phyloP scores from a whole-genome alignment of 37 sponge, comb jelly and placozoan species.

The Eunapius fragilis region DNA sequence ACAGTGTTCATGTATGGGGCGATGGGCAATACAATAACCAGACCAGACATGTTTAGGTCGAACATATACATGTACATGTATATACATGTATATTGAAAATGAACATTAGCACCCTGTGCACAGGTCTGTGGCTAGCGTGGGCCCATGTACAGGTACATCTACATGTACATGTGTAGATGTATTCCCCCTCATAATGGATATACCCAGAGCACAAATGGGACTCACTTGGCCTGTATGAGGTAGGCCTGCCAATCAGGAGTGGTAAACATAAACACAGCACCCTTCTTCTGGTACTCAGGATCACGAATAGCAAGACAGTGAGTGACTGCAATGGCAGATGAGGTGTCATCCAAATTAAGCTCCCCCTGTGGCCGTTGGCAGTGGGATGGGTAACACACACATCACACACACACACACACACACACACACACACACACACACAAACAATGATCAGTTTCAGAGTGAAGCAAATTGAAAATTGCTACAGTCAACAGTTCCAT shows the following conservation, averaged over 20 bases:
- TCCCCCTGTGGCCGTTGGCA: constrained; percentile 41
- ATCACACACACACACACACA: no score
- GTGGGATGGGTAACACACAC: no score
- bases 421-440: no score
- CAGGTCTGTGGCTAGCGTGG: neutral
- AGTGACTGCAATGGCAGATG: constrained; percentile 67
- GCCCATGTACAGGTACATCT: neutral
- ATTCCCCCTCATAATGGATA: no score
- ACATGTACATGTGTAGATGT: neutral
- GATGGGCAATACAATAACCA: neutral
- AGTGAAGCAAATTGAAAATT: no score
- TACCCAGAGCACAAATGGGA: neutral
- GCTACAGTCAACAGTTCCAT: no score
- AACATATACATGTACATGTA: neutral
- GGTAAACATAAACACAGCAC: constrained; percentile 71
- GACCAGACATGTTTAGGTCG: neutral
- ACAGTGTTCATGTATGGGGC: no score
- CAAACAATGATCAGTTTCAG: no score
- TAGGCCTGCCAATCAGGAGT: constrained; percentile 85
- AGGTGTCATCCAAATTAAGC: constrained; percentile 70
- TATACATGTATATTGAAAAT: neutral
- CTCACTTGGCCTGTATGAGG: constrained; percentile 78
- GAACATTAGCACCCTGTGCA: neutral
- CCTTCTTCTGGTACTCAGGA: constrained; percentile 81
- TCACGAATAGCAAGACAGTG: constrained; percentile 82